Conservation (phyloP, 1,140 invertebrate species). For the Scylla paramamosain region DNA sequence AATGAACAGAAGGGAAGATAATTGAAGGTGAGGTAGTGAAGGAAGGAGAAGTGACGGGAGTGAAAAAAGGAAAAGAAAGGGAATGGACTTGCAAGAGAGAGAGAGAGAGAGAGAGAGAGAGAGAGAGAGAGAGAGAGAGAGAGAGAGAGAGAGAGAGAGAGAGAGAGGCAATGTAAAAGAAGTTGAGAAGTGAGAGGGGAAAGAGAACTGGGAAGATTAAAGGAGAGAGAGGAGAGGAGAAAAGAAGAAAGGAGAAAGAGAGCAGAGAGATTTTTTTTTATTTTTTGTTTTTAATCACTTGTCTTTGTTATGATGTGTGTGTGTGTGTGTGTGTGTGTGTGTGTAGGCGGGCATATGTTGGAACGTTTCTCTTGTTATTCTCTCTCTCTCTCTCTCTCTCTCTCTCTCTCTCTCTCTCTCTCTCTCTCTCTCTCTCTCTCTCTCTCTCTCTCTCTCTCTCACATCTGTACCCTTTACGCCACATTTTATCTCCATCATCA, state of each 20-base stretch:
- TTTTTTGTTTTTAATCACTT: not conserved
- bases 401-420: not conserved
- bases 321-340: slow-evolving; percentile 50
- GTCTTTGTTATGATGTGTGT: slow-evolving; percentile 31
- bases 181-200: not conserved
- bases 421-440: no score
- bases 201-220: not conserved
- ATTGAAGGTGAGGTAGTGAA: no score
- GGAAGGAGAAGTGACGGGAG: no score
- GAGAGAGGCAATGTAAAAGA: no score
- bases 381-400: not conserved
- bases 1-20: no score
- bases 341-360: slow-evolving; percentile 27
- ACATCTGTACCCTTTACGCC: no score
- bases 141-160: not conserved
- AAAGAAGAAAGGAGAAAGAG: no score
- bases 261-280: not conserved
- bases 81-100: slow-evolving; percentile 3
- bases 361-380: slow-evolving; percentile 5
- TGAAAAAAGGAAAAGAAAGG: not conserved
- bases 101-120: not conserved
- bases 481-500: no score
- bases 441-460: no score
- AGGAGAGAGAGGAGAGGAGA: not conserved
- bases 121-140: not conserved